Evolutionary conservation across 2,888 invertebrate genomes (phyloP).

Genomic region (Selenia dentaria): DNA sequence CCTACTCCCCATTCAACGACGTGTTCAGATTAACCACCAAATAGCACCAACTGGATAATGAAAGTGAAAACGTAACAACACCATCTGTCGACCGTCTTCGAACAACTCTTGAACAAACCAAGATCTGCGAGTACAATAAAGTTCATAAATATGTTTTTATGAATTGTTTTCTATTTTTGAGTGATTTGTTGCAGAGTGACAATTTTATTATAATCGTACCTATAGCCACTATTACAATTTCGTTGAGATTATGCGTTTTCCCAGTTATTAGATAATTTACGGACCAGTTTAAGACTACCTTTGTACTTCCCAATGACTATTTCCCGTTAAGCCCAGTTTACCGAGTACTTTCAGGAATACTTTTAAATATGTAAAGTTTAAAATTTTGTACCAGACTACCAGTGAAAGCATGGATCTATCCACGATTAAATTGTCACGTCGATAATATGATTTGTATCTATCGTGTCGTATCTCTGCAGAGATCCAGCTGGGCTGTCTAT

Average conservation of each 20-base stretch:
- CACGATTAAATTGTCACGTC: no score
- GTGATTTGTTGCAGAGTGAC: constrained; percentile 12
- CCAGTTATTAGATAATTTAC: not conserved
- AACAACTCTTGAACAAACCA: constrained; percentile 37
- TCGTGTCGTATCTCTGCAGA: no score
- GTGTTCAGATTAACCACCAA: constrained; percentile 71
- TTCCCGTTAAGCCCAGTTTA: no score
- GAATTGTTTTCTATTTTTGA: constrained; percentile 16
- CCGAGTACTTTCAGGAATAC: no score
- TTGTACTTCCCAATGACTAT: no score
- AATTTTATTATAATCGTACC: constrained; percentile 11
- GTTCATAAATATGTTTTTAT: constrained; percentile 15
- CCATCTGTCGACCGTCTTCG: constrained; percentile 37
- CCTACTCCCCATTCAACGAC: constrained; percentile 77
- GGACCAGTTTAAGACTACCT: not conserved
- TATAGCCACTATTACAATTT: not conserved
- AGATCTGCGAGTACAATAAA: constrained; percentile 61
- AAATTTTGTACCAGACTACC: no score
- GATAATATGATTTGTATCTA: no score
- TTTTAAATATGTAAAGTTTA: no score
- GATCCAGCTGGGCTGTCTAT: no score
- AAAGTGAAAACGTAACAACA: constrained; percentile 45
- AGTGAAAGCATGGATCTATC: no score
- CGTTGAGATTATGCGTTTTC: no score
- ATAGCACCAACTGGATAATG: constrained; percentile 42